Evolutionary conservation across 1,140 invertebrate species (phyloP), one percentile per base, ranked within the genome.

Genomic region (Lethocerus indicus): DNA sequence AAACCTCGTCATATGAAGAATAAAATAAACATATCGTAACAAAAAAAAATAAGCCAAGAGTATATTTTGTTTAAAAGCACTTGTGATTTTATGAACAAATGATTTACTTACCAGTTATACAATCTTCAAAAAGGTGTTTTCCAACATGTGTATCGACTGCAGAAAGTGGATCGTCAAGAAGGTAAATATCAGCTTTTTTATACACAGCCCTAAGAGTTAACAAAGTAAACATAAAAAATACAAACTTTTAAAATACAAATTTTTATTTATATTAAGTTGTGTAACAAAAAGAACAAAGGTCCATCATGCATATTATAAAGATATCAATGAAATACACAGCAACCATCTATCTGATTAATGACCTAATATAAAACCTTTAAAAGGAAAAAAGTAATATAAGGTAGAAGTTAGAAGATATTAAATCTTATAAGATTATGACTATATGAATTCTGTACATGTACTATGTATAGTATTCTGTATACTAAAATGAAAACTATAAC

Each of bases 101-200:
- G 32, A 28, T 1, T n/a, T 14, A 48, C 21, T 16, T 23, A 54
- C 61, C 60, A 16, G 52, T 51, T 47, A 82, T 75, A 36, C 78
- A 79, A 51, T 75, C 68, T 16, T 76, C 66, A 54, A 81, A 82
- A 2, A 82, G 61, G 60, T 80, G 75, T 45, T 70, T 69, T 0
- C 73, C 75, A n/a, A 82, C 79, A 53, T 74, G 73, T 0, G 74
- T 65, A 56, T 82, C 79, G 0, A 82, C 78, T 0, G 84, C 83
- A 56, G 80, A 82, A 1, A 87, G 63, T 0, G 84, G 83, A 67
- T 88, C 85, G 59, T 88, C 85, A 3, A 88, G 62, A 1, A 88
- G 59, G 60, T 85, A 87, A 27, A 87, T 69, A 59, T 84, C 77
- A 1, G 76, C 72, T 51, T 75, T 65, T 59, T 72, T 77, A 55